Base-by-base conservation (phyloP, 2,113 vertebrate genomes). In the Orientallactaga bullata region DNA sequence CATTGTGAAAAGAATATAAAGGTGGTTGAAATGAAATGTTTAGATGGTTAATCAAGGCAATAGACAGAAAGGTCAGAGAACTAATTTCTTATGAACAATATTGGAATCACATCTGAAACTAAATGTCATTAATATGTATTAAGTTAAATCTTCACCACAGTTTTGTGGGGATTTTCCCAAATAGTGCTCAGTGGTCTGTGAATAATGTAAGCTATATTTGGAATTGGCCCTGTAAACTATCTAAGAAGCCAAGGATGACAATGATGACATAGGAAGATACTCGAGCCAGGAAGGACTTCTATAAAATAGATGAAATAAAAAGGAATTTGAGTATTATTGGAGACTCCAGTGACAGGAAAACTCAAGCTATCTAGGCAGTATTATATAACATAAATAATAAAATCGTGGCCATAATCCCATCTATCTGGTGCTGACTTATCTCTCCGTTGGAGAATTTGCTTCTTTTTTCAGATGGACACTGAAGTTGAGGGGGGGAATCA, bases 1-100 rank as follows among this genome's bases (percentile, higher is more conserved):
- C 18, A 60, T 88, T 94, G 3, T 74, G 18, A 68, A 93, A 87
- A 2, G 7, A 80, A 66, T 74, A 74, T 17, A 4, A 93, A 93
- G 28, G 63, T 80, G 10, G 21, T 69, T 87, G 17, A 79, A 93
- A 37, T 3, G 20, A 82, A 30, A 11, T 18, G 0, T 87, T 85
- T 74, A 24, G 24, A 80, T 3, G 78, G 18, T 74, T 28, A 74
- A 60, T 94, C 65, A 88, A 51, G 35, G 12, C 7, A 20, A 32
- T 6, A 1, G 16, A 72, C 51, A 85, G 13, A 85, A 90, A 76
- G 10, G 7, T 95, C 84, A 92, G 20, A 71, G 15, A 90, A 4
- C 3, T 30, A 7, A 76, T 63, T 66, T 78, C 7, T 66, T 91
- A 39, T 79, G 77, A 84, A 65, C 5, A 90, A 86, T 74, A 74